Evolutionary conservation across 2,888 invertebrate genomes (phyloP).

Genomic region (Drosophila mimetica): DNA sequence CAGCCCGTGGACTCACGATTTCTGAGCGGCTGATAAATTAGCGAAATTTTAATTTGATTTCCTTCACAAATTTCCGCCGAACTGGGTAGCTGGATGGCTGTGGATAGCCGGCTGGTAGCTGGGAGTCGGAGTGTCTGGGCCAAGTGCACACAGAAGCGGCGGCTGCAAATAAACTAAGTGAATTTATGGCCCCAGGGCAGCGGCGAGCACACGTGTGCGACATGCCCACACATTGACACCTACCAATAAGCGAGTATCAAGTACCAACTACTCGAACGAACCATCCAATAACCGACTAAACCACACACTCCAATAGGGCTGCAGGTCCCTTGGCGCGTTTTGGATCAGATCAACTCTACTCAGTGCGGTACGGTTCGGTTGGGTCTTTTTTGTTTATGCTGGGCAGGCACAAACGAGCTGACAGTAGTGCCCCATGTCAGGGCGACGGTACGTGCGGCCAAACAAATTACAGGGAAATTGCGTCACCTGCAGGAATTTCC

Average conservation of each 20-base stretch:
- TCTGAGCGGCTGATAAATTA: slow-evolving; percentile 63
- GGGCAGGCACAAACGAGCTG: slow-evolving; percentile 72
- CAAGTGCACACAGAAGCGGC: slow-evolving; percentile 29
- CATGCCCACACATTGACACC: slow-evolving; percentile 79
- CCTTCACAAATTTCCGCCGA: slow-evolving; percentile 71
- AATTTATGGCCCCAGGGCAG: slow-evolving; percentile 69
- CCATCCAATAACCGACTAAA: slow-evolving; percentile 25
- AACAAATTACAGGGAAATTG: slow-evolving; percentile 79
- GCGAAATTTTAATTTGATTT: slow-evolving; percentile 73
- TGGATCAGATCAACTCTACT: slow-evolving; percentile 45
- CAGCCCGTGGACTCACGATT: slow-evolving; percentile 41
- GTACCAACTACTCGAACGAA: slow-evolving; percentile 16
- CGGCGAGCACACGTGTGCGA: slow-evolving; percentile 65
- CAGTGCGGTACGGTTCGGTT: slow-evolving; percentile 9
- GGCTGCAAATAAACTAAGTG: slow-evolving; percentile 56
- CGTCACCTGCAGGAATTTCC: slow-evolving; percentile 81
- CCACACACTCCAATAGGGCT: slow-evolving; percentile 49
- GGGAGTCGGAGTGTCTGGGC: slow-evolving; percentile 23
- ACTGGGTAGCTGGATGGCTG: slow-evolving; percentile 20
- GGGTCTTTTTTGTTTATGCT: slow-evolving; percentile 68
- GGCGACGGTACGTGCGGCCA: slow-evolving; percentile 64
- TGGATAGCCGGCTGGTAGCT: slow-evolving; percentile 6
- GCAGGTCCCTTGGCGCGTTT: slow-evolving; percentile 73
- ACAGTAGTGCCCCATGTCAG: slow-evolving; percentile 70
- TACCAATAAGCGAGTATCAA: slow-evolving; percentile 32